Evolutionary conservation across 2,888 invertebrate genomes (phyloP).

Genomic region (Oscheius myriophilus): DNA sequence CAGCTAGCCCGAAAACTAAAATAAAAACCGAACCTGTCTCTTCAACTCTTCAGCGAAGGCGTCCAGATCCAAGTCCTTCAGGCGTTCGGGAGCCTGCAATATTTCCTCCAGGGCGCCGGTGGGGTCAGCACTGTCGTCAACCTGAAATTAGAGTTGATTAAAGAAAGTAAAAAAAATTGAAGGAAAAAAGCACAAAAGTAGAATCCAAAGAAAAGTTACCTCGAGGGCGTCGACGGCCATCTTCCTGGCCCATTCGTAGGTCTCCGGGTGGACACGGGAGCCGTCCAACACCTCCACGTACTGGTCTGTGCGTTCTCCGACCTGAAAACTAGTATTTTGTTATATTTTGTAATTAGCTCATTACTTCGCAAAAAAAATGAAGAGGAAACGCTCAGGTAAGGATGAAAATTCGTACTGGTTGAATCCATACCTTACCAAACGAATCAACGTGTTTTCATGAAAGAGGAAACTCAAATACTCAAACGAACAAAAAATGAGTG

Average conservation of each 20-base stretch:
- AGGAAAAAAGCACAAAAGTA: background rate
- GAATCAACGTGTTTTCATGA: no score
- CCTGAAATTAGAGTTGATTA: slow-evolving; percentile 16
- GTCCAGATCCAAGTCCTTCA: slow-evolving; percentile 89
- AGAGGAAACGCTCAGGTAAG: no score
- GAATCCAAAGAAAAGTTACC: slow-evolving; percentile 74
- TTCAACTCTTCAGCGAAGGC: slow-evolving; percentile 97
- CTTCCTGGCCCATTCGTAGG: slow-evolving; percentile 99
- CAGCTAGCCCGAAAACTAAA: background rate
- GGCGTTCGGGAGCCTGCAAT: slow-evolving; percentile 83
- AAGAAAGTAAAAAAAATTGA: no score
- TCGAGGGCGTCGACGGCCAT: slow-evolving; percentile 99
- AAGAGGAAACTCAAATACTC: no score
- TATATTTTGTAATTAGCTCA: background rate
- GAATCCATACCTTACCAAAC: no score
- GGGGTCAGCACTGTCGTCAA: slow-evolving; percentile 74
- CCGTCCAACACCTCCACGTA: slow-evolving; percentile 83
- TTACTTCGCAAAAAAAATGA: no score
- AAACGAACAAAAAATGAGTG: no score
- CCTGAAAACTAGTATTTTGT: slow-evolving; percentile 70
- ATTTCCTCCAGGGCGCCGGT: slow-evolving; percentile 97
- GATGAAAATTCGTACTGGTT: no score
- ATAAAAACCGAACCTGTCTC: slow-evolving; percentile 77
- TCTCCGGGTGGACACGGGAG: slow-evolving; percentile 97
- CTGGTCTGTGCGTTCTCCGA: slow-evolving; percentile 72